Conservation (phyloP, 37 sponge, comb jelly and placozoan species). For the Oscarella lobularis region DNA sequence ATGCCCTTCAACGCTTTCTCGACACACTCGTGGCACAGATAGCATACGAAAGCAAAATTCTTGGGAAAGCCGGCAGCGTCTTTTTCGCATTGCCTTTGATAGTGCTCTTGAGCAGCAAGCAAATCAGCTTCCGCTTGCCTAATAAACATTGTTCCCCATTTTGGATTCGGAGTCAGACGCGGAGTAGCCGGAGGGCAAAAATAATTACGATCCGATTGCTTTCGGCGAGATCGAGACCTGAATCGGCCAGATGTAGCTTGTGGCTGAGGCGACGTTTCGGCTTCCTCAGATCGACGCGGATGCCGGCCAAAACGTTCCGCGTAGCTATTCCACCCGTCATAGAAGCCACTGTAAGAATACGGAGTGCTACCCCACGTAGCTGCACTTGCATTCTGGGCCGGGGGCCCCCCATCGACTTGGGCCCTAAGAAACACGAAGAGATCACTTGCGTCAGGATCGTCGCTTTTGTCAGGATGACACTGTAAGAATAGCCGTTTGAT, state of each 20-base stretch:
- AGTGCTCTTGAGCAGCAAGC: not conserved
- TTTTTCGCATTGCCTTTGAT: no score
- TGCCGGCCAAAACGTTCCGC: not conserved
- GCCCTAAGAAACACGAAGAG: not conserved
- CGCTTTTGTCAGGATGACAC: not conserved
- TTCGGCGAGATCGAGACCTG: not conserved
- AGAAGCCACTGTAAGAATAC: no score
- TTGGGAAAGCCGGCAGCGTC: not conserved
- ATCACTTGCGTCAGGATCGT: not conserved
- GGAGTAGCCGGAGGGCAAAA: not conserved
- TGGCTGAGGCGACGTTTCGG: not conserved
- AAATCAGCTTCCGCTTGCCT: not conserved
- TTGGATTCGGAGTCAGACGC: not conserved
- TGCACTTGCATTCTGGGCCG: not conserved
- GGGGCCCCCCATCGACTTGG: not conserved
- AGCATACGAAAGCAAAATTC: not conserved
- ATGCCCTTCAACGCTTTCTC: not conserved
- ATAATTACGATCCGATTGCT: not conserved
- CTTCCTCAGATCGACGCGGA: no score
- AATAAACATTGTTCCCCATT: not conserved
- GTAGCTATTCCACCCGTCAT: not conserved
- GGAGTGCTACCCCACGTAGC: no score
- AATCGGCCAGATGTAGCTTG: no score
- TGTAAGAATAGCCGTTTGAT: not conserved
- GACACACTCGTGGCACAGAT: not conserved